Conservation (phyloP, 2,797 vertebrate genomes). For the Vipera latastei region DNA sequence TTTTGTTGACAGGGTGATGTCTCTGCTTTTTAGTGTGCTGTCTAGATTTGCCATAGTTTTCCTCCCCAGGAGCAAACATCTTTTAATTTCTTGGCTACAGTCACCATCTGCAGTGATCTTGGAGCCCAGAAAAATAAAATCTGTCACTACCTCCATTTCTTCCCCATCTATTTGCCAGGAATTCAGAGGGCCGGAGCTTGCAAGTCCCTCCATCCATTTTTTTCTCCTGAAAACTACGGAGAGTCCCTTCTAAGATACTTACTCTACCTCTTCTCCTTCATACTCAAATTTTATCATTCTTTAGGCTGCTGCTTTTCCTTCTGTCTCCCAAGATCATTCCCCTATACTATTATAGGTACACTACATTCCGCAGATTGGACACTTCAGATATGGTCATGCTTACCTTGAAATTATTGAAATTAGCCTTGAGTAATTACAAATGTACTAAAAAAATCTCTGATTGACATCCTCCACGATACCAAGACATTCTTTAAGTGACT, state of each 20-base stretch:
- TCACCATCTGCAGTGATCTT: too few relatives aligned
- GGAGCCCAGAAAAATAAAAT: too few relatives aligned
- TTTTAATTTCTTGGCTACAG: too few relatives aligned
- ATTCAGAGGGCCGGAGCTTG: background rate
- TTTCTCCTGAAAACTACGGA: background rate
- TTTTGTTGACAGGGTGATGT: too few relatives aligned
- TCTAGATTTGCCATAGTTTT: too few relatives aligned
- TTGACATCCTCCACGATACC: background rate
- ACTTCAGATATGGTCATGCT: background rate
- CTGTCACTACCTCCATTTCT: too few relatives aligned
- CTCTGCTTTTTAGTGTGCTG: too few relatives aligned
- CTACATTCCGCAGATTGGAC: background rate
- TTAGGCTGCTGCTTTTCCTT: background rate
- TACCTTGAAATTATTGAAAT: background rate
- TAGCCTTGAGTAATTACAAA: background rate
- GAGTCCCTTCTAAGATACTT: background rate
- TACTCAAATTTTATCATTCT: background rate
- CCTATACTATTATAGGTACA: background rate
- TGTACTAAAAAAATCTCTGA: background rate
- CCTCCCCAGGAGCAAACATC: too few relatives aligned
- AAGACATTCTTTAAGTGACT: background rate
- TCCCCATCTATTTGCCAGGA: too few relatives aligned
- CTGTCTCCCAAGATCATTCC: background rate
- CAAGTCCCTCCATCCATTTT: background rate
- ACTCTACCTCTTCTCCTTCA: background rate